Percentiles rank a stretch among this genome's conserved stretches.
phyloP scores from a whole-genome alignment of 2,888 invertebrate genomes.

The Ramazzottius varieornatus region DNA sequence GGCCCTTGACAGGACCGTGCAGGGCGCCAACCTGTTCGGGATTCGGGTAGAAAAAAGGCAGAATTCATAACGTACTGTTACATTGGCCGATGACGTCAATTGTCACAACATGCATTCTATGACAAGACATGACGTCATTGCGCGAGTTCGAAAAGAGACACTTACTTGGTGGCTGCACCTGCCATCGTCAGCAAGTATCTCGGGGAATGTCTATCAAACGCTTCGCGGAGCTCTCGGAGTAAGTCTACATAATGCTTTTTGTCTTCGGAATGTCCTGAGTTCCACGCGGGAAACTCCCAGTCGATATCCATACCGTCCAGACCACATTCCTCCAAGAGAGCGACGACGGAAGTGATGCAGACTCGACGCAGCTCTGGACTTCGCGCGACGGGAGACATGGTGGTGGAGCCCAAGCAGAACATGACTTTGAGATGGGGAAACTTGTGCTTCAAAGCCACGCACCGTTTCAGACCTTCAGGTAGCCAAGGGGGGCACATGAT shows the following conservation, averaged over 20 bases:
- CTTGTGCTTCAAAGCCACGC: constrained; percentile 40
- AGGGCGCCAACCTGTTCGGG: too few species aligned
- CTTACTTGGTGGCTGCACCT: constrained; percentile 9
- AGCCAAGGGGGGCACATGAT: neutral
- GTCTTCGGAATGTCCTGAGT: constrained; percentile 11
- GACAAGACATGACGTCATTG: too few species aligned
- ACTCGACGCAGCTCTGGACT: neutral
- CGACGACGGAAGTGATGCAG: neutral
- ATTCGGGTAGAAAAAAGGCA: too few species aligned
- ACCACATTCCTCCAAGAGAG: neutral
- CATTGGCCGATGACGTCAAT: too few species aligned
- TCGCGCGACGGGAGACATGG: neutral
- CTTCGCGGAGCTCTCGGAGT: neutral
- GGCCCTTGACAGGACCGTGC: too few species aligned
- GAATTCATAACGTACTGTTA: too few species aligned
- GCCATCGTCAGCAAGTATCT: constrained; percentile 12
- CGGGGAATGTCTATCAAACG: neutral
- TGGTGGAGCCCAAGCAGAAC: constrained; percentile 64
- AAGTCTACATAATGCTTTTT: neutral
- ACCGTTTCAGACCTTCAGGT: constrained; percentile 40
- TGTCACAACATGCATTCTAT: too few species aligned
- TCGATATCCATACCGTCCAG: constrained; percentile 16
- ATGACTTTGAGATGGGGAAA: constrained; percentile 46
- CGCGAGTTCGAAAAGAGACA: too few species aligned
- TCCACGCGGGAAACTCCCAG: constrained; percentile 17